Percentiles rank a stretch among this genome's conserved stretches.
Conservation (phyloP, 2,888 invertebrate genomes). For the Parascotia fuliginaria region DNA sequence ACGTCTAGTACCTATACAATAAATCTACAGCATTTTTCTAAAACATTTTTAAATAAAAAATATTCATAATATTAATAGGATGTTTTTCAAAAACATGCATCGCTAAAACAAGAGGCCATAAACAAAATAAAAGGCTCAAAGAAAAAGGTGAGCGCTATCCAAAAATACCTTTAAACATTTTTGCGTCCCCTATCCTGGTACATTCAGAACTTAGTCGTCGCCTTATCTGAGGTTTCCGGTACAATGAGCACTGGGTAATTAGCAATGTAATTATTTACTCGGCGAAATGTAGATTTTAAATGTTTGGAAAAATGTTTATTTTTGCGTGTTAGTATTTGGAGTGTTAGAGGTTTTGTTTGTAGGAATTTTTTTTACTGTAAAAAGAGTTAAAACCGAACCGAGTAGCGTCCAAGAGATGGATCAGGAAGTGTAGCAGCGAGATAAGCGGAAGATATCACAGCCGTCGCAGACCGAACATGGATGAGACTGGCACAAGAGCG, state of each 20-base stretch:
- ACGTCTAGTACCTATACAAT: too few relatives aligned
- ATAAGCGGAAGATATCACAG: too few relatives aligned
- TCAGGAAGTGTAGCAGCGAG: too few relatives aligned
- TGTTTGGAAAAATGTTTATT: slow-evolving; percentile 15
- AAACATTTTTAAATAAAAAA: neutral
- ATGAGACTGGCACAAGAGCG: too few relatives aligned
- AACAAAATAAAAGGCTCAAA: slow-evolving; percentile 1
- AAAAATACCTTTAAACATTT: slow-evolving; percentile 15
- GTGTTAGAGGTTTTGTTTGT: too few relatives aligned
- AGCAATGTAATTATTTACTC: slow-evolving; percentile 52
- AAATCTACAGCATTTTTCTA: too few relatives aligned
- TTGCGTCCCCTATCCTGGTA: slow-evolving; percentile 17
- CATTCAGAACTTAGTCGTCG: slow-evolving; percentile 8
- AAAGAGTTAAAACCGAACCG: too few relatives aligned
- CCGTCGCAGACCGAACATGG: too few relatives aligned
- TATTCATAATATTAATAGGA: neutral
- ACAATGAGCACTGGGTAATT: slow-evolving; percentile 51
- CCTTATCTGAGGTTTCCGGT: slow-evolving; percentile 56
- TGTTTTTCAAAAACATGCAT: neutral
- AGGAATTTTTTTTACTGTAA: too few relatives aligned
- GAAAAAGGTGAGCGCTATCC: slow-evolving; percentile 18
- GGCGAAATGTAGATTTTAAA: slow-evolving; percentile 36
- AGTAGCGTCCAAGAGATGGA: too few relatives aligned
- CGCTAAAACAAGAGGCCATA: neutral
- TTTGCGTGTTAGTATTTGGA: too few relatives aligned